phyloP scores from a whole-genome alignment of 2,797 vertebrate genomes.

The Premnoplex brunnescens region DNA sequence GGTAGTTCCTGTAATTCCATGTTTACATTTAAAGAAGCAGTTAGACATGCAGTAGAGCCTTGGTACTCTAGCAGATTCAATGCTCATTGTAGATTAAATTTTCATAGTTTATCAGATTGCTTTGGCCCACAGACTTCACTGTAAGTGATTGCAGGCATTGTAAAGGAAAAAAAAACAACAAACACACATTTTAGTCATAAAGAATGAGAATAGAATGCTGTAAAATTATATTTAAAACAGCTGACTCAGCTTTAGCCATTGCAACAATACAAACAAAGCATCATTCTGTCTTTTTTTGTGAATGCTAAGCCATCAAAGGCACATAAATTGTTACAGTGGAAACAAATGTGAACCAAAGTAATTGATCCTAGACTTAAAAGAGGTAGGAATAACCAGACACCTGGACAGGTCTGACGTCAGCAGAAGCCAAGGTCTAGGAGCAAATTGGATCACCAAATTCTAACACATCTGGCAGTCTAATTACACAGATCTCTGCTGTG shows the following conservation, averaged over 20 bases:
- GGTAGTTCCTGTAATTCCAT: background rate
- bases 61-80: background rate
- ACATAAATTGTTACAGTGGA: background rate
- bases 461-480: background rate
- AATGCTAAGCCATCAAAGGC: background rate
- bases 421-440: background rate
- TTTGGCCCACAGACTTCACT: background rate
- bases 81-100: background rate
- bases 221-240: background rate
- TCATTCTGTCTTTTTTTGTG: background rate
- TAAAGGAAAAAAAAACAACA: background rate
- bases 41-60: background rate
- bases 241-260: background rate
- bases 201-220: background rate
- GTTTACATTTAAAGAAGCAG: background rate
- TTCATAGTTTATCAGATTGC: background rate
- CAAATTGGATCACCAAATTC: background rate
- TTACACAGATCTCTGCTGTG: background rate
- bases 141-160: background rate
- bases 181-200: background rate
- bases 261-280: background rate
- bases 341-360: background rate
- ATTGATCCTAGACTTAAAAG: background rate
- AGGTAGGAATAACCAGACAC: background rate
- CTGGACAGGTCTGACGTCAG: background rate